A percentile compares a stretch with the other conserved stretches of the same genome.
Conservation (phyloP, 2,888 invertebrate species). For the Nemapogon koenigi region DNA sequence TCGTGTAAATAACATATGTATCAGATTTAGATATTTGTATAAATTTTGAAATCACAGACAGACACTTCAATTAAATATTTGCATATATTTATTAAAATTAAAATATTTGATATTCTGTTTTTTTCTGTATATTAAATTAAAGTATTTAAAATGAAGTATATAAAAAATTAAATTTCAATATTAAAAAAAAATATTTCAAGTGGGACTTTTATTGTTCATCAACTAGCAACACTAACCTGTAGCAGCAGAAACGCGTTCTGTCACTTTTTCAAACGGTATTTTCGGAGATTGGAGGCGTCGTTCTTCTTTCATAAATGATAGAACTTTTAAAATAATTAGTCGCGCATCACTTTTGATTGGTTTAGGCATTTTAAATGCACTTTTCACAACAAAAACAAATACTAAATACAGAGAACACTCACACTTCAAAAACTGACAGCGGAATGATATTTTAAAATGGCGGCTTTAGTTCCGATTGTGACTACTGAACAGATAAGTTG, state of each 20-base stretch:
- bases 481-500: background rate
- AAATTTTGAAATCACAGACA: background rate
- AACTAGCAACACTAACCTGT: conserved; percentile 1
- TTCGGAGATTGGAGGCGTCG: background rate
- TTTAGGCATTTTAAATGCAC: background rate
- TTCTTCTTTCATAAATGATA: background rate
- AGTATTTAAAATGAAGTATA: background rate
- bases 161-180: background rate
- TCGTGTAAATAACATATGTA: too few species aligned
- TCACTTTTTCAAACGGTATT: background rate
- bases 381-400: background rate
- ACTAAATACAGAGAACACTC: background rate
- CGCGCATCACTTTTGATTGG: background rate
- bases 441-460: background rate
- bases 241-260: background rate
- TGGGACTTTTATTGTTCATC: background rate
- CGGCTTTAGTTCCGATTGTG: background rate
- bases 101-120: background rate
- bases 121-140: too few species aligned
- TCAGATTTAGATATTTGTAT: too few species aligned
- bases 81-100: background rate
- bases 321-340: background rate
- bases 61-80: background rate
- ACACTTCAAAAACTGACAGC: background rate
- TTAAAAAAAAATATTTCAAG: background rate